These are phyloP conservation scores for Amitus sp. DNA, from an alignment of 2,888 invertebrate species.

Conservation along the genomic window DNA sequence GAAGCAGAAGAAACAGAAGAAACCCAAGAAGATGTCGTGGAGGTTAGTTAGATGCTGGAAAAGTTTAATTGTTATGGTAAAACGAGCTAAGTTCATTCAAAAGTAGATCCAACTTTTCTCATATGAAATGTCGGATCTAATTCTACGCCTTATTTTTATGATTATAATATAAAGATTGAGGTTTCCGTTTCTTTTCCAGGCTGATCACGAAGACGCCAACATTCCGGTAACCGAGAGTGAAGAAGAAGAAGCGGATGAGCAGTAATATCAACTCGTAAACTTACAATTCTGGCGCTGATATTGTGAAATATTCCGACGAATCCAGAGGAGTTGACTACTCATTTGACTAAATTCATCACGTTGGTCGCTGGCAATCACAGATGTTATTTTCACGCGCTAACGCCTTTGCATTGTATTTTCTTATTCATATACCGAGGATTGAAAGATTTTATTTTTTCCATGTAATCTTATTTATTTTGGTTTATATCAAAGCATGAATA, in stretches of 20 bases:
- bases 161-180: too few species aligned
- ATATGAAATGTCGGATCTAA: too few species aligned
- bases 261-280: slow-evolving; percentile 3
- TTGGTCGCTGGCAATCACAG: slow-evolving; percentile 18
- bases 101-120: too few species aligned
- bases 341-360: slow-evolving; percentile 21
- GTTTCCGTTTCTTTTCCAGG: too few species aligned
- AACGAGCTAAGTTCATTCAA: too few species aligned
- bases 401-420: slow-evolving; percentile 20
- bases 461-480: slow-evolving; percentile 27
- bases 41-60: slow-evolving; percentile 21
- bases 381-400: slow-evolving; percentile 14
- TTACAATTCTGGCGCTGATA: slow-evolving; percentile 23
- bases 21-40: slow-evolving; percentile 13
- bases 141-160: too few species aligned
- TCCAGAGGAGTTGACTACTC: slow-evolving; percentile 10
- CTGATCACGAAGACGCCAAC: slow-evolving; percentile 29
- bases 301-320: slow-evolving; percentile 35
- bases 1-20: background rate
- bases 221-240: slow-evolving; percentile 23
- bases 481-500: slow-evolving; percentile 27
- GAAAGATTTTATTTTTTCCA: slow-evolving; percentile 25
- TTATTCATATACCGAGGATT: slow-evolving; percentile 28
- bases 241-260: slow-evolving; percentile 22
- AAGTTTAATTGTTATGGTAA: too few species aligned